These are phyloP conservation scores for Heliothis peltigera DNA, from an alignment of 2,888 invertebrate genomes.

Conservation along the genomic window DNA sequence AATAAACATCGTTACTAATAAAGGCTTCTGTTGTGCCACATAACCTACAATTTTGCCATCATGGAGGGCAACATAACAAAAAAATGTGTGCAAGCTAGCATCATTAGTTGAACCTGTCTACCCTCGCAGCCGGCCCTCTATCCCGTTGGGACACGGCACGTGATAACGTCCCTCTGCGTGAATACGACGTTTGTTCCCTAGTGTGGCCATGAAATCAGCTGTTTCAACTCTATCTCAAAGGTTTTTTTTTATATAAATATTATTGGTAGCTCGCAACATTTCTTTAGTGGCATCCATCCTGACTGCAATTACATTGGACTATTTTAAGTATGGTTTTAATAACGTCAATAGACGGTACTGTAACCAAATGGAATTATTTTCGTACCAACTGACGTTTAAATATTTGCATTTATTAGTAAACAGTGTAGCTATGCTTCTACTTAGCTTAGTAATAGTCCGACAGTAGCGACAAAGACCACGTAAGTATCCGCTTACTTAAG, in stretches of 20 bases:
- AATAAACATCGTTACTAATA: neutral
- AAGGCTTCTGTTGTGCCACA: slow-evolving; percentile 13
- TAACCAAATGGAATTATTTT: too few species aligned
- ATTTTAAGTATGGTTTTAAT: too few species aligned
- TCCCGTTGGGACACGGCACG: slow-evolving; percentile 70
- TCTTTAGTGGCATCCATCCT: too few species aligned
- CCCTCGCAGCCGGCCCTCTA: slow-evolving; percentile 69
- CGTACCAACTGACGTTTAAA: too few species aligned
- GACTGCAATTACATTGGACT: too few species aligned
- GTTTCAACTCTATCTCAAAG: neutral
- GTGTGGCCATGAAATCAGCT: slow-evolving; percentile 53
- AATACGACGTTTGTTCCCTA: slow-evolving; percentile 59
- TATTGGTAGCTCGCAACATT: too few species aligned
- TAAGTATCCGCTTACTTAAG: slow-evolving; percentile 3
- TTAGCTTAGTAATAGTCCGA: neutral
- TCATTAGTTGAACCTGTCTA: slow-evolving; percentile 74
- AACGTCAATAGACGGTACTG: too few species aligned
- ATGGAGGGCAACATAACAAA: slow-evolving; percentile 50
- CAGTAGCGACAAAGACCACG: neutral
- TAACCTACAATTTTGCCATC: slow-evolving; percentile 20
- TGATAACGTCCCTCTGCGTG: slow-evolving; percentile 75
- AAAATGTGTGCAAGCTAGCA: slow-evolving; percentile 69
- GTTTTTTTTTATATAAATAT: too few species aligned
- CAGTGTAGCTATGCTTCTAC: neutral
- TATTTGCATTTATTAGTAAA: too few species aligned